Base-by-base conservation (phyloP, 35 echinoderm and acorn worm genomes). In the Apostichopus japonicus region DNA sequence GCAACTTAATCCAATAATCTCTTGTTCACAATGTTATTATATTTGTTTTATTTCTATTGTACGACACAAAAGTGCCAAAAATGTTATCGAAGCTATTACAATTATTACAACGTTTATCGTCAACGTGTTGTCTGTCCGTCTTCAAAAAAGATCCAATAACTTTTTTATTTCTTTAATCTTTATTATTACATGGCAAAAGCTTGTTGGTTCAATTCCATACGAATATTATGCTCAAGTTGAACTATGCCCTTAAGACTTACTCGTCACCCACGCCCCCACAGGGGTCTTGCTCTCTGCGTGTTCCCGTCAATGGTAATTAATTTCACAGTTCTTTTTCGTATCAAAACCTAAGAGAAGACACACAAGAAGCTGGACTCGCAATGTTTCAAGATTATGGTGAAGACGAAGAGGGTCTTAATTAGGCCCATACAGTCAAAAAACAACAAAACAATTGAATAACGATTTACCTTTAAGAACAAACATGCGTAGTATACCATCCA, bases 191-290 rank as follows among this genome's bases (percentile, higher is more conserved):
- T 15, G 11, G 19, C 63, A 67, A 19, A 67, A 67, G 4, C 63
- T 67, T 19, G 63, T 67, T 44, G 63, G 63, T 67, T 19, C 63
- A 10, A 19, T 67, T 67, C 11, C 4, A 67, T 11, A 2, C 10
- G 19, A 5, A 67, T 67, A 67, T 19, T 67, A 67, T 15, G 5
- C 63, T 19, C 63, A 67, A 33, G 25, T 52, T 54, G 51, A 83
- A 24, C 79, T 55, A n/a, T 83, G 24, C 7, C 79, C 79, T 83
- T 17, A 53, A 55, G 79, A 13, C 52, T 83, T 4, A 53, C 51
- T 83, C 54, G 52, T 83, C 79, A 83, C 79, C 27, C 79, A 53
- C 79, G 51, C 51, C 79, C 79, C 79, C 79, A 83, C 79, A 55
- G 79, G 51, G 79, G 79, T 83, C 79, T 17, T 52, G 24, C 33